Conservation (phyloP, 2,797 vertebrate genomes). For the Pipistrellus pygmaeus region DNA sequence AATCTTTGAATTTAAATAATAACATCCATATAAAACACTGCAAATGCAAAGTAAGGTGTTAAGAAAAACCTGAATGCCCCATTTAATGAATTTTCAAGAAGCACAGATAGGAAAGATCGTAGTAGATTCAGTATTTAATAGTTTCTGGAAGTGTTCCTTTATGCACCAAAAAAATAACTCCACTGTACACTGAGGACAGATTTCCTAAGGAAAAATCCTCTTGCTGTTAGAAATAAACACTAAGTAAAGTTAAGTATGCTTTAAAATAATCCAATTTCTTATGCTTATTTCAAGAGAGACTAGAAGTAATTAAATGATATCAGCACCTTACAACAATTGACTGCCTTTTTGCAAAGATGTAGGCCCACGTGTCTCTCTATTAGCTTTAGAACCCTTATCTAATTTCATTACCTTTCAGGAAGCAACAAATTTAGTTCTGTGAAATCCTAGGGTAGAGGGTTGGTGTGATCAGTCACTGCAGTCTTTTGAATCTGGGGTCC, state of each 20-base stretch:
- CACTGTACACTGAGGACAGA: background rate
- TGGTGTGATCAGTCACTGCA: background rate
- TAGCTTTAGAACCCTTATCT: background rate
- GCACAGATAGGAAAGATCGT: background rate
- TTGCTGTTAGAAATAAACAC: slow-evolving; percentile 46
- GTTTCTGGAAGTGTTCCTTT: slow-evolving; percentile 39
- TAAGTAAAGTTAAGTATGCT: slow-evolving; percentile 9
- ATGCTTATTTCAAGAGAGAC: slow-evolving; percentile 21
- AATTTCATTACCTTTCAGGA: background rate
- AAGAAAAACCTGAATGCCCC: background rate
- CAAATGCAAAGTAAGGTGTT: slow-evolving; percentile 38
- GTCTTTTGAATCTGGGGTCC: background rate
- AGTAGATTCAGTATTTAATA: slow-evolving; percentile 19
- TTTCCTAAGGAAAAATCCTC: slow-evolving; percentile 40
- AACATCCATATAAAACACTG: slow-evolving; percentile 29
- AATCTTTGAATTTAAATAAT: slow-evolving; percentile 11
- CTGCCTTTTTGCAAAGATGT: slow-evolving; percentile 5
- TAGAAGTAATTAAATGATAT: slow-evolving; percentile 44
- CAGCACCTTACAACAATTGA: background rate
- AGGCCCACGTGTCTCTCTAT: background rate
- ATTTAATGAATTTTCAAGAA: slow-evolving; percentile 37
- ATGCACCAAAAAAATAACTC: slow-evolving; percentile 39
- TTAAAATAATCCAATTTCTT: slow-evolving; percentile 54
- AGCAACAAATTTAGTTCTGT: background rate
- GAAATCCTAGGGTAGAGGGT: background rate